phyloP scores from a whole-genome alignment of 1,140 invertebrate species.

The Venturia canescens region DNA sequence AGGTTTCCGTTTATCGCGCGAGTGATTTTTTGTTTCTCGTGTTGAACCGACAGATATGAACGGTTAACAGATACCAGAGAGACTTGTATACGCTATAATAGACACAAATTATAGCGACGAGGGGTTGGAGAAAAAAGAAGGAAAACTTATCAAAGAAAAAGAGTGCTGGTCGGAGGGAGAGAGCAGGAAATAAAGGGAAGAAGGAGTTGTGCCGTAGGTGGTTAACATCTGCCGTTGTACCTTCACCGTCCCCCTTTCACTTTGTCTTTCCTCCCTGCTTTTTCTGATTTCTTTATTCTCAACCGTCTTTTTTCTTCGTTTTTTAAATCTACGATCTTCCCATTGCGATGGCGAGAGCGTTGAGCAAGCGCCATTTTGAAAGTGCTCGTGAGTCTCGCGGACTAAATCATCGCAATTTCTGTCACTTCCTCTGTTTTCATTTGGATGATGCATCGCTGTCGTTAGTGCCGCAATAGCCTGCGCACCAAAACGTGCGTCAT shows the following conservation, averaged over 20 bases:
- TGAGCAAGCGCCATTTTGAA: not conserved
- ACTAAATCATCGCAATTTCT: constrained; percentile 63
- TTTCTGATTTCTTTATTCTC: constrained; percentile 2
- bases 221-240: constrained; percentile 42
- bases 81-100: not conserved
- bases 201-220: constrained; percentile 29
- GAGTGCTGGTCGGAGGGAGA: not conserved
- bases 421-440: constrained; percentile 60
- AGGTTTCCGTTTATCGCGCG: constrained; percentile 11
- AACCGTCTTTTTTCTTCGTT: not conserved
- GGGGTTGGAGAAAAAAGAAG: constrained; percentile 8
- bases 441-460: constrained; percentile 61
- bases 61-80: constrained; percentile 34
- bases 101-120: constrained; percentile 11
- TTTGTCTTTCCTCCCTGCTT: not conserved
- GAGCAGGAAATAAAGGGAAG: constrained; percentile 9
- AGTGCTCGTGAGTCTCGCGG: constrained; percentile 52
- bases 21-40: not conserved
- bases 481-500: constrained; percentile 41
- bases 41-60: not conserved
- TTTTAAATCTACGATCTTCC: not conserved
- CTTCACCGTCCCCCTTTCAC: constrained; percentile 5
- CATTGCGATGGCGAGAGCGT: not conserved
- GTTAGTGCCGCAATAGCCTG: constrained; percentile 56
- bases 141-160: constrained; percentile 34